phyloP scores from a whole-genome alignment of 2,113 vertebrate species.

The Strigops habroptila region DNA sequence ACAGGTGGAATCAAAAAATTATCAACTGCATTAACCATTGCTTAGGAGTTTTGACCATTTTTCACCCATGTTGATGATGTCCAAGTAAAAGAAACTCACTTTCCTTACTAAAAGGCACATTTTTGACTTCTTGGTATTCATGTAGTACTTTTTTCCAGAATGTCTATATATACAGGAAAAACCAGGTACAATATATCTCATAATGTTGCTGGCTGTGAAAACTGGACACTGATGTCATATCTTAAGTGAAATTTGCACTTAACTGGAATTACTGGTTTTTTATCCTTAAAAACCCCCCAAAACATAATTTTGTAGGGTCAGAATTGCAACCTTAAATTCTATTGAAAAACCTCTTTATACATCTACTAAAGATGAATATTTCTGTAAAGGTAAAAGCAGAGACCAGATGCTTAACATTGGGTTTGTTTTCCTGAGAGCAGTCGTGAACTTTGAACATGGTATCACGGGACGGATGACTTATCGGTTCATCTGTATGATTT shows the following conservation, averaged over 20 bases:
- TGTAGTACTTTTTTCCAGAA: not conserved
- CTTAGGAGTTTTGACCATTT: not conserved
- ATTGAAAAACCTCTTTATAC: not conserved
- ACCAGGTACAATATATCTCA: not conserved
- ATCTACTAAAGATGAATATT: not conserved
- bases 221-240: not conserved
- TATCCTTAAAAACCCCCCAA: not conserved
- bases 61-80: not conserved
- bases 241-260: not conserved
- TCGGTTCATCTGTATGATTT: not conserved
- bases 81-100: not conserved
- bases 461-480: not conserved
- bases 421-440: not conserved
- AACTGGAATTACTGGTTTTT: not conserved
- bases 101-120: not conserved
- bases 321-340: not conserved
- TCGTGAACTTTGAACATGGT: not conserved
- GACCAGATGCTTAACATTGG: not conserved
- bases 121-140: not conserved
- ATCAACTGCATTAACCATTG: not conserved
- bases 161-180: not conserved
- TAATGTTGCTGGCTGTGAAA: not conserved
- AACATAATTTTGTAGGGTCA: not conserved
- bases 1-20: not conserved
- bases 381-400: not conserved